Evolutionary conservation across 2,797 vertebrate genomes (phyloP).

Genomic region (Poeciliopsis gracilis): DNA sequence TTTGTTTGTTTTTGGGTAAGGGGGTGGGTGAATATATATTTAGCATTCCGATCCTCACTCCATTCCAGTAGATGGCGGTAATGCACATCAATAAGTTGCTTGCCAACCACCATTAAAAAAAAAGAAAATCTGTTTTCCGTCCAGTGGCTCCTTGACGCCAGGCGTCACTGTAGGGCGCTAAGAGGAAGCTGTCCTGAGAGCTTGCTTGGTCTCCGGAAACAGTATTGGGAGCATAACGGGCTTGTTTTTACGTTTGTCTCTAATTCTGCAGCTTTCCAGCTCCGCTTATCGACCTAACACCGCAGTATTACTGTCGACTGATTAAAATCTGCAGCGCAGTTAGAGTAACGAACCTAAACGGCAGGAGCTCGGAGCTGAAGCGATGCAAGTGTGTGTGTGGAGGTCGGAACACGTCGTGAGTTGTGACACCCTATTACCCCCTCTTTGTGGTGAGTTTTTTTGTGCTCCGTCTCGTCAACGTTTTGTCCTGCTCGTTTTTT

Average conservation of each 20-base stretch:
- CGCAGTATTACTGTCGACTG: too few species aligned
- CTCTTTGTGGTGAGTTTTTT: constrained; percentile 57
- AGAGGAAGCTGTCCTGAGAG: neutral
- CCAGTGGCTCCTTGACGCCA: constrained; percentile 5
- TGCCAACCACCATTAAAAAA: too few species aligned
- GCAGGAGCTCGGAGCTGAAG: neutral
- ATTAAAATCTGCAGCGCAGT: neutral
- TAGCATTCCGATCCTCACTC: too few species aligned
- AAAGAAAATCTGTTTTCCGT: neutral
- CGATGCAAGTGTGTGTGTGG: neutral
- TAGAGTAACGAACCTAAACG: accelerated
- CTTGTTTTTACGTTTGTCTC: constrained; percentile 15
- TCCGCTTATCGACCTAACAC: accelerated
- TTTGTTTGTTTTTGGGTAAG: too few species aligned
- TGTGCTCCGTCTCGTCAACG: neutral
- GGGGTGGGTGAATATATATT: too few species aligned
- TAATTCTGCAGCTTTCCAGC: neutral
- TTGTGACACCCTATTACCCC: constrained; percentile 28
- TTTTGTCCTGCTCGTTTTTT: too few species aligned
- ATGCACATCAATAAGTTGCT: too few species aligned
- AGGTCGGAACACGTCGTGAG: constrained; percentile 22
- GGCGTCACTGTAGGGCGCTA: constrained; percentile 33
- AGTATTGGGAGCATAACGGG: constrained; percentile 39
- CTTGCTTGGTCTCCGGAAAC: constrained; percentile 36
- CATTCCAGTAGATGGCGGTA: too few species aligned